phyloP scores from a whole-genome alignment of 2,888 invertebrate genomes.

The Mantis religiosa region DNA sequence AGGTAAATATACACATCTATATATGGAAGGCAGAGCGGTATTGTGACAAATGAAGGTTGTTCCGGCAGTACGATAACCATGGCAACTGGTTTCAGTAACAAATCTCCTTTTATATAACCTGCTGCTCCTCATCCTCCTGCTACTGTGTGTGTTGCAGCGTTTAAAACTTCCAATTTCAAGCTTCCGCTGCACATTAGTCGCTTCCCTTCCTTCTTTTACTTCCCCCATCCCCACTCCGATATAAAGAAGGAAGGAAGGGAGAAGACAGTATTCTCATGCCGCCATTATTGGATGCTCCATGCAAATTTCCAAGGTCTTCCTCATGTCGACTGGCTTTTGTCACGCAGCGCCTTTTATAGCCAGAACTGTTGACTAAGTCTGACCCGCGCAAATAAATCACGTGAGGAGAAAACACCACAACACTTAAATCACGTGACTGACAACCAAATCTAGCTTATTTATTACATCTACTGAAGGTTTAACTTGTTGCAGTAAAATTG shows the following conservation, averaged over 20 bases:
- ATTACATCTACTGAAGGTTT: too few species aligned
- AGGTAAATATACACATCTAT: too few species aligned
- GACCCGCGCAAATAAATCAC: too few species aligned
- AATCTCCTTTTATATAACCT: slow-evolving; percentile 16
- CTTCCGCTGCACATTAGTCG: slow-evolving; percentile 27
- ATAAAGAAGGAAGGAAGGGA: slow-evolving; percentile 10
- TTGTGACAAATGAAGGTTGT: too few species aligned
- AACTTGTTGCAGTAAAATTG: too few species aligned
- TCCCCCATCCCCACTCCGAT: not conserved
- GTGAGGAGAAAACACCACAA: too few species aligned
- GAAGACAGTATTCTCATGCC: slow-evolving; percentile 15
- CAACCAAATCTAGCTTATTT: too few species aligned
- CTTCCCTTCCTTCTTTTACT: not conserved
- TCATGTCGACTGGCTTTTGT: not conserved
- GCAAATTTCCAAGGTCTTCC: slow-evolving; percentile 32
- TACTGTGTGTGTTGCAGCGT: slow-evolving; percentile 1
- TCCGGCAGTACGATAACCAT: not conserved
- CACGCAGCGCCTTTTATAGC: not conserved
- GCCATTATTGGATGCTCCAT: slow-evolving; percentile 29
- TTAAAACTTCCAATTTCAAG: slow-evolving; percentile 29
- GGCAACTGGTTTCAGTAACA: not conserved
- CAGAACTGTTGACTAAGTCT: not conserved
- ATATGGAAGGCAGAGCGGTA: too few species aligned
- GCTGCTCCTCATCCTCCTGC: too few species aligned
- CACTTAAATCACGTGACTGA: too few species aligned